A percentile compares a stretch with the other conserved stretches of the same genome.
phyloP scores from a whole-genome alignment of 1,140 invertebrate species.

The Dysdera silvatica region DNA sequence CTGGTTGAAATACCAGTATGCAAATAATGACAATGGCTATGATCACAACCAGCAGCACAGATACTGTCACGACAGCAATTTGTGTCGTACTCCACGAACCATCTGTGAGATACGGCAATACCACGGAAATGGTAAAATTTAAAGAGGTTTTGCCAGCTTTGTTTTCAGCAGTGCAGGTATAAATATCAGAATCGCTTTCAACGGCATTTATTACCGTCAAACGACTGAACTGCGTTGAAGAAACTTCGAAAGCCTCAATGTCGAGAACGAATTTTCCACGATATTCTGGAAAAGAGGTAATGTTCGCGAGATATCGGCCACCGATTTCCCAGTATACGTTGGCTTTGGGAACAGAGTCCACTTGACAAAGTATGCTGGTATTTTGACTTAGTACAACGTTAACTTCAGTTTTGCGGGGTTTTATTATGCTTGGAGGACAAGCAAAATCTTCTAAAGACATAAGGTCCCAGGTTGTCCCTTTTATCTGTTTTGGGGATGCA shows the following conservation, averaged over 20 bases:
- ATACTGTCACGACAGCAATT: constrained; percentile 52
- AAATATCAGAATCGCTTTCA: constrained; percentile 60
- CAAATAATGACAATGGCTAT: constrained; percentile 43
- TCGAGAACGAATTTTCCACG: constrained; percentile 48
- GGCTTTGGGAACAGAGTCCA: constrained; percentile 60
- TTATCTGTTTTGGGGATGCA: constrained; percentile 53
- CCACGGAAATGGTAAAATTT: constrained; percentile 58
- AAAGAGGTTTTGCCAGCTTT: constrained; percentile 62
- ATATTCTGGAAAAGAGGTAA: constrained; percentile 45
- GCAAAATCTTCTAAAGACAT: constrained; percentile 70
- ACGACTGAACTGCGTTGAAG: constrained; percentile 47
- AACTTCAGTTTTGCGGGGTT: constrained; percentile 17
- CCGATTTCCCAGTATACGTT: constrained; percentile 42
- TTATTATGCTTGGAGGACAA: constrained; percentile 53
- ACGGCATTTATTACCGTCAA: constrained; percentile 62
- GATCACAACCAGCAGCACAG: constrained; percentile 51
- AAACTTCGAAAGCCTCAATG: constrained; percentile 20
- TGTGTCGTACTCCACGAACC: constrained; percentile 41
- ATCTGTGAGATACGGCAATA: constrained; percentile 43
- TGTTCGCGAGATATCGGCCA: constrained; percentile 49
- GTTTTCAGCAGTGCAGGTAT: constrained; percentile 66
- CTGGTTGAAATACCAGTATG: constrained; percentile 26
- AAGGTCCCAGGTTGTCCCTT: constrained; percentile 59
- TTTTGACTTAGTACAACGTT: constrained; percentile 57
- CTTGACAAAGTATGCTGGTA: constrained; percentile 61